Conservation (phyloP, 2,797 vertebrate species). For the Morus bassanus region DNA sequence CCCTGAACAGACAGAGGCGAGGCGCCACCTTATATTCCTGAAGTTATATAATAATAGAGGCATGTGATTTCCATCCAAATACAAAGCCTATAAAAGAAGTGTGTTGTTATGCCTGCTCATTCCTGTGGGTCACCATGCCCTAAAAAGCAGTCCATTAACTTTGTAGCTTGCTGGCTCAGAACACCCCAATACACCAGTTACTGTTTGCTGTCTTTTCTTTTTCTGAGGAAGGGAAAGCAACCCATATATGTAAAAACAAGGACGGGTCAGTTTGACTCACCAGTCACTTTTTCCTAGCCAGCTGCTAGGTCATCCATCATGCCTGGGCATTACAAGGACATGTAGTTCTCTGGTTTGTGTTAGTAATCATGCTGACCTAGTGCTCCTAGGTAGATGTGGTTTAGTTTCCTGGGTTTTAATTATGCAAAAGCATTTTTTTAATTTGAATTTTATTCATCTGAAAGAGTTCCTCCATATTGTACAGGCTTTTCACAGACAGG, state of each 20-base stretch:
- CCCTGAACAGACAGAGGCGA: not conserved
- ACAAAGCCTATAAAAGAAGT: not conserved
- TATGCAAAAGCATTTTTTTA: not conserved
- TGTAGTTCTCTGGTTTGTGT: not conserved
- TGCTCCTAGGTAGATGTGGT: not conserved
- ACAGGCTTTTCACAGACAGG: not conserved
- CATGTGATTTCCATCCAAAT: not conserved
- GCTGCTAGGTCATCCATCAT: not conserved
- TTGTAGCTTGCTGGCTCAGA: not conserved
- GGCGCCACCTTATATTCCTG: not conserved
- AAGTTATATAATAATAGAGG: not conserved
- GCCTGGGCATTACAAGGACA: not conserved
- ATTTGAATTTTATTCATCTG: not conserved
- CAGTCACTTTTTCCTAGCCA: not conserved
- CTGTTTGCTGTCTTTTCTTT: not conserved
- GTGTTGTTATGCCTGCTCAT: not conserved
- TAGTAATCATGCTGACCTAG: not conserved
- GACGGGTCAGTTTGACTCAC: not conserved
- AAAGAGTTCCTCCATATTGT: not conserved
- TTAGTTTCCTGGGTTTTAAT: not conserved
- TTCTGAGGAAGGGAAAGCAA: not conserved
- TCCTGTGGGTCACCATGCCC: conserved; percentile 28
- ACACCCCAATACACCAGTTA: not conserved
- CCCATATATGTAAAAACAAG: not conserved
- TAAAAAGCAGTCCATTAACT: not conserved